Evolutionary conservation across 2,888 invertebrate genomes (phyloP), one percentile per base, ranked within the genome.

Genomic region (Diachrysia chrysitis): DNA sequence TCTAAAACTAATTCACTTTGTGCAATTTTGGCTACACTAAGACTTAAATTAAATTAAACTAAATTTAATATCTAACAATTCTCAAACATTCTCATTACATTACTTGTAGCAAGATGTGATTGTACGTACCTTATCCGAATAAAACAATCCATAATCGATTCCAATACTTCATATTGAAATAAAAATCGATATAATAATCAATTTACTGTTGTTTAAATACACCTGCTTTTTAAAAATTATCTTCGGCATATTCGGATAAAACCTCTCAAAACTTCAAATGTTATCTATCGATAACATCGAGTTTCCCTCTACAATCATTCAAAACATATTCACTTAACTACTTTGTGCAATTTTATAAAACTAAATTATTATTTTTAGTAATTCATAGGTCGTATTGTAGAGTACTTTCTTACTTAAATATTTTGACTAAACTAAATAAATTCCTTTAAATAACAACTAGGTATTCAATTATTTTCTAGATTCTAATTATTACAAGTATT

Each of bases 41-140:
- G 63, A 61, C 48, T 61, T 35, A 63, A 19, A 19, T 54, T 25
- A 17, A 46, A 6, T n/a, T 57, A 66, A 23, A 60, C 17, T 53
- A 58, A 10, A 29, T 53, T 32, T 58, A 10, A 66, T n/a, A n/a
- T n/a, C n/a, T n/a, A 14, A 58, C 51, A 53, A 59, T 58, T 23
- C 51, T 86, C 88, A 87, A 86, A 84, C 89, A 85, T 85, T 89
- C 88, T 83, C 76, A 87, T 87, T 92, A 91, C 91, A 89, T 73
- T 32, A 66, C 17, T 71, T 85, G 89, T 90, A 93, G 84, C 77
- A 86, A 88, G 90, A 89, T 71, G 89, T 90, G 85, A 89, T 72
- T 63, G 57, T 51, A 29, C 29, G 53, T 35, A 48, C 54, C 71
- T 66, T 21, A 65, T 60, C 58, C 32, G 53, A 75, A 79, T 71